phyloP scores from a whole-genome alignment of 1,140 invertebrate genomes.

The Lanistes nyassanus region DNA sequence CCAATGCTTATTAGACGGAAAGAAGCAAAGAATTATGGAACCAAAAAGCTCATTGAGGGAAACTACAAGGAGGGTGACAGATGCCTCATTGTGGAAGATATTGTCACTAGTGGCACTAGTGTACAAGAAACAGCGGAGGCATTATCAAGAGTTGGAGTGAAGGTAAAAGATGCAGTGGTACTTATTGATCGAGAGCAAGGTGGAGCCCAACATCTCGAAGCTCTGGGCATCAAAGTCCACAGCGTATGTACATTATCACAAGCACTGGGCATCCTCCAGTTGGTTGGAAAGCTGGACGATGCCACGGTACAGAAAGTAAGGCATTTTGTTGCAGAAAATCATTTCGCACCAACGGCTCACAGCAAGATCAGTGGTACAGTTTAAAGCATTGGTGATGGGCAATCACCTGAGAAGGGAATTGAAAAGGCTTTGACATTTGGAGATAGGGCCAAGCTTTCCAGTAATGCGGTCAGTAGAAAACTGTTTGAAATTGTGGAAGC shows the following conservation, averaged over 20 bases:
- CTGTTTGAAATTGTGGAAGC: conserved; percentile 82
- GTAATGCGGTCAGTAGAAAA: conserved; percentile 71
- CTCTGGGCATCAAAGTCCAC: conserved; percentile 74
- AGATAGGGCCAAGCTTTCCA: conserved; percentile 50
- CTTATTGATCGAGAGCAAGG: conserved; percentile 95
- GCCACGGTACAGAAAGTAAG: conserved; percentile 44
- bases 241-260: conserved; percentile 63
- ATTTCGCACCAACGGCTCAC: conserved; percentile 30
- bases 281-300: conserved; percentile 45
- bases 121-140: conserved; percentile 86
- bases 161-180: conserved; percentile 83
- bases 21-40: conserved; percentile 91
- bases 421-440: conserved; percentile 47
- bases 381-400: conserved; percentile 4
- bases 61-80: conserved; percentile 79
- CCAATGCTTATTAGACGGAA: conserved; percentile 90
- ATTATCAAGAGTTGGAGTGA: conserved; percentile 78
- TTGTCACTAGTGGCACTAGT: conserved; percentile 93
- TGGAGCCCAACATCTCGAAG: conserved; percentile 77
- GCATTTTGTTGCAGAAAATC: conserved; percentile 54
- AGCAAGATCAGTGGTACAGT: neutral
- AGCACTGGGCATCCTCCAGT: conserved; percentile 58
- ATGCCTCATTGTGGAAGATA: conserved; percentile 95
- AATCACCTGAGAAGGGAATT: conserved; percentile 19
- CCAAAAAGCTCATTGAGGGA: conserved; percentile 96